Evolutionary conservation across 2,797 vertebrate genomes (phyloP), one percentile per base, ranked within the genome.

Genomic region (Phaenicophaeus curvirostris): DNA sequence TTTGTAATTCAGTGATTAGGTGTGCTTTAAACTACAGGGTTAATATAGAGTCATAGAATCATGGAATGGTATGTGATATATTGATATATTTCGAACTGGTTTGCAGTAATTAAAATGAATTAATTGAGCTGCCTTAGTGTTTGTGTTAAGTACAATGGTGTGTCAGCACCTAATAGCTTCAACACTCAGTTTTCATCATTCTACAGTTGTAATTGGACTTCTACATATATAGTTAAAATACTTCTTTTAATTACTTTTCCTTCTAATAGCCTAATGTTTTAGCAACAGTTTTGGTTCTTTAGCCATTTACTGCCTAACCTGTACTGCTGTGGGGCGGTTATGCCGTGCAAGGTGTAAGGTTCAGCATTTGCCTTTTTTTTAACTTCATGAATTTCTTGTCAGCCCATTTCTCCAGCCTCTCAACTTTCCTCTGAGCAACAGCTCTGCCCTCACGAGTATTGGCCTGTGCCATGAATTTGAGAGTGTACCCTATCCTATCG

Each of bases 101-200:
- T 90, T 93, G 63, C 28, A 69, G 77, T 95, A 95, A 94, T 96
- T 93, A 93, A 93, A 90, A 55, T 41, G 33, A 89, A 68, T 88
- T 90, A 93, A 93, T 86, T 84, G 69, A 94, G 41, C 35, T 89
- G 24, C 41, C 92, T 53, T 93, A 59, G 66, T 82, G 55, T 91
- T 81, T 89, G 83, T n/a, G 42, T 41, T 21, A 68, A 88, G 58
- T 67, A 85, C 73, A 62, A 28, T 68, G 33, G 15, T 50, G 33
- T 76, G 28, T 58, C 83, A 87, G 78, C 35, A 23, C 76, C 78
- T 88, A 89, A 89, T 71, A 78, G 69, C 39, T 87, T 89, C 63
- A 42, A 28, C 37, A 21, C 27, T 95, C 15, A 4, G 5, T 94
- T 95, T 89, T 84, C 10, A 28, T 59, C 59, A 78, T 81, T 91